phyloP scores from a whole-genome alignment of 2,888 invertebrate genomes.

The Sisyra nigra region DNA sequence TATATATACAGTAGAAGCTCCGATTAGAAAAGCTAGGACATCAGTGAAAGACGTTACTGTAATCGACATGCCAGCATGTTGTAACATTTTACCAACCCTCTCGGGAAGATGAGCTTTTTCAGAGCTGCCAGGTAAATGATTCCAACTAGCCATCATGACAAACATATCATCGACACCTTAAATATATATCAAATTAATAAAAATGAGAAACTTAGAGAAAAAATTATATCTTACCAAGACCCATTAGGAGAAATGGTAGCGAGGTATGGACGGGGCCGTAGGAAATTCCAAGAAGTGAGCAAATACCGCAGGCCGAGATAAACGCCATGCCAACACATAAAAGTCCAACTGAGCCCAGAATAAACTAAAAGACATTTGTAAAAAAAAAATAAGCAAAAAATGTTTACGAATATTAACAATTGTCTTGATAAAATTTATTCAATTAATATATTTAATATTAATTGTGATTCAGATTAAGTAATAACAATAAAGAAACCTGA shows the following conservation, averaged over 20 bases:
- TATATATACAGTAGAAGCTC: constrained; percentile 41
- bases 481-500: too few relatives aligned
- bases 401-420: too few relatives aligned
- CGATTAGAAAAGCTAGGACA: constrained; percentile 62
- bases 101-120: constrained; percentile 38
- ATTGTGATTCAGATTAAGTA: too few relatives aligned
- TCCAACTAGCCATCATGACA: constrained; percentile 67
- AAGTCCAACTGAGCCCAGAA: constrained; percentile 50
- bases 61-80: constrained; percentile 71
- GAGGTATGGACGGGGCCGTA: constrained; percentile 73
- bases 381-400: neutral
- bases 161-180: constrained; percentile 69
- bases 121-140: constrained; percentile 38
- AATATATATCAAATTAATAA: constrained; percentile 9
- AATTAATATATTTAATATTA: too few relatives aligned
- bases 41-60: constrained; percentile 72
- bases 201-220: neutral
- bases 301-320: constrained; percentile 50
- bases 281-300: constrained; percentile 50
- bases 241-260: constrained; percentile 65
- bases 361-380: constrained; percentile 30
- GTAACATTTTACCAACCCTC: constrained; percentile 50
- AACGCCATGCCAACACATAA: constrained; percentile 59
- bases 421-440: too few relatives aligned
- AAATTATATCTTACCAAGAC: constrained; percentile 31